Evolutionary conservation across 2,888 invertebrate species (phyloP).

Genomic region (Bellardia pandia): DNA sequence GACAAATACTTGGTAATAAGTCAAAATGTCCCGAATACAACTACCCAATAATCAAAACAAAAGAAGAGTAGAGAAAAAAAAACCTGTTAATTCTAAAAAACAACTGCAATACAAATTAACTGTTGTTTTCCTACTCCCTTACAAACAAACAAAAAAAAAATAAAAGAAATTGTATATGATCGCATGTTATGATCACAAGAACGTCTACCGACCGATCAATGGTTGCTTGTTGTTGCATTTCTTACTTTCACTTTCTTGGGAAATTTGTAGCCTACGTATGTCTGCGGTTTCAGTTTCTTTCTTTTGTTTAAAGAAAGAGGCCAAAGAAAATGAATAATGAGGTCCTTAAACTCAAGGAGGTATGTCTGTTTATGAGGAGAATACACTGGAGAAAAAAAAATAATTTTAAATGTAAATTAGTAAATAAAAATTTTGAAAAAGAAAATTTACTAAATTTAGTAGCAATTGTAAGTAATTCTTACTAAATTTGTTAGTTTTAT

Average conservation of each 20-base stretch:
- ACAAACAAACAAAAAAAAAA: conserved; percentile 43
- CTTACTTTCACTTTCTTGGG: conserved; percentile 69
- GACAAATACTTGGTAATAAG: conserved; percentile 81
- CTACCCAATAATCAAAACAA: conserved; percentile 46
- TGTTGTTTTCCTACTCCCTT: conserved; percentile 20
- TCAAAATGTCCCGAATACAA: conserved; percentile 73
- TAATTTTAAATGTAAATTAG: too few species aligned
- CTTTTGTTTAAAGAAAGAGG: conserved; percentile 14
- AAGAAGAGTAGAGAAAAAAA: background rate
- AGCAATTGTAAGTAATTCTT: too few species aligned
- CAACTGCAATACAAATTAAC: conserved; percentile 16
- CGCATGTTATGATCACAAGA: conserved; percentile 60
- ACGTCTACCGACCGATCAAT: conserved; percentile 39
- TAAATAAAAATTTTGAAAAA: background rate
- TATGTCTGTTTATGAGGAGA: background rate
- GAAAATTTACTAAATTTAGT: background rate
- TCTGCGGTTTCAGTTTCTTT: background rate
- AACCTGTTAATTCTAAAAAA: conserved; percentile 23
- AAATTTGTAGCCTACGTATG: conserved; percentile 39
- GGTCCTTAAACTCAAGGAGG: conserved; percentile 64
- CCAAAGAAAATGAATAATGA: conserved; percentile 54
- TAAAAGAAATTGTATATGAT: conserved; percentile 49
- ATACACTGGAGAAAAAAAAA: conserved; percentile 47
- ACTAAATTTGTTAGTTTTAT: too few species aligned
- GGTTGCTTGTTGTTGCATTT: background rate